phyloP scores from a whole-genome alignment of 1,140 invertebrate species.

The Drosophila persimilis region DNA sequence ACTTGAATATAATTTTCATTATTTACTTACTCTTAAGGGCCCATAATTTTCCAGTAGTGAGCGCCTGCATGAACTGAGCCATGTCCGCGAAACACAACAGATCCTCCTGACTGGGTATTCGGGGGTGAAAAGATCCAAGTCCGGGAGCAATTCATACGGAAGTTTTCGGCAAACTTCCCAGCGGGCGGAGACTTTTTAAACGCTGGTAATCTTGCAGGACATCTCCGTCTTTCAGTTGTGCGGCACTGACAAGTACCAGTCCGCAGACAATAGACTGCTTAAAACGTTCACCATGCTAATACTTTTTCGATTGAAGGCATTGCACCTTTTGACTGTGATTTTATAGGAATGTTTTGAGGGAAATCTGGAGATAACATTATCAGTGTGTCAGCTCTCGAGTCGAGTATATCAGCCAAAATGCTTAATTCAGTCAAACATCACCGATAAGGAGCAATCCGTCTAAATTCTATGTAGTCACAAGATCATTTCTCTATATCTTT shows the following conservation, averaged over 20 bases:
- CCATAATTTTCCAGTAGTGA: conserved; percentile 12
- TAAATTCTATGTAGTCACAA: too few species aligned
- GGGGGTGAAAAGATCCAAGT: not conserved
- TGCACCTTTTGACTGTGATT: too few species aligned
- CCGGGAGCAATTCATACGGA: conserved; percentile 7
- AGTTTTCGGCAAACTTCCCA: conserved; percentile 43
- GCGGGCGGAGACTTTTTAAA: conserved; percentile 2
- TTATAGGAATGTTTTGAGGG: too few species aligned
- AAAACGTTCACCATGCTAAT: not conserved
- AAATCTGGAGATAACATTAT: too few species aligned
- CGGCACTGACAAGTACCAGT: not conserved
- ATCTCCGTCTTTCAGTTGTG: not conserved
- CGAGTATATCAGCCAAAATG: too few species aligned
- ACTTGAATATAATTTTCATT: too few species aligned
- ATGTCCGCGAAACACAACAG: conserved; percentile 11
- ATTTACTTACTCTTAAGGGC: conserved; percentile 33
- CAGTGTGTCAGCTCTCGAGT: too few species aligned
- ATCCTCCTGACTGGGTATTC: conserved; percentile 1
- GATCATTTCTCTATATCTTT: too few species aligned
- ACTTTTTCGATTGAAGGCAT: not conserved
- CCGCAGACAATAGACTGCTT: not conserved
- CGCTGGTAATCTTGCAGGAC: conserved; percentile 1
- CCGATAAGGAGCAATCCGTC: too few species aligned
- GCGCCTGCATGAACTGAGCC: not conserved
- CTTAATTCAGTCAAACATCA: too few species aligned